Base-by-base conservation (phyloP, 2,888 invertebrate genomes). In the Ectemnius lituratus region DNA sequence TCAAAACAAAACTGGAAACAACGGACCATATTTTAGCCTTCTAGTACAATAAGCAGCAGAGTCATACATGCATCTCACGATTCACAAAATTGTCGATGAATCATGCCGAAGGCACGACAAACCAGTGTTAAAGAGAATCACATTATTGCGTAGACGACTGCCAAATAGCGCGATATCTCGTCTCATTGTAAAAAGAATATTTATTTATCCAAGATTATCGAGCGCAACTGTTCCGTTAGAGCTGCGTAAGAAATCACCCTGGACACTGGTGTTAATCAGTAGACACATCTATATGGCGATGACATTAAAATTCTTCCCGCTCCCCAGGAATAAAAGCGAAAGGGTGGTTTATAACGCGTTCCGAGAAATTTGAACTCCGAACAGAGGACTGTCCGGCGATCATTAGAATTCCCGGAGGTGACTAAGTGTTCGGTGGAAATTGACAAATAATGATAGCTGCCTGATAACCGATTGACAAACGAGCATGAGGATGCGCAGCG, bases 1-100 rank as follows among this genome's bases (percentile, higher is more conserved):
- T 47, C 57, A 28, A 68, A 65, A 65, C 66, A 75, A 75, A 69
- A 73, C 61, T 59, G 68, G 62, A 59, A 71, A 71, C 75, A 75
- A 68, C 71, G 23, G 52, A 13, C 59, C 64, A 68, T 69, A 62
- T 56, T 69, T 68, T 63, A 68, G 56, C 62, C 52, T 66, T 59
- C 18, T 23, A 23, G 23, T 23, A 23, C 23, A 23, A 23, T 23
- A 23, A 23, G 23, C 23, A 23, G 3, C 23, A 23, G 23, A 3
- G 23, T 23, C 23, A 3, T 23, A 23, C 23, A 23, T 3, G 3
- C 3, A 23, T 23, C 23, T 23, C 23, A 2, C 23, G 23, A 23
- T 23, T 23, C 23, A 23, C 23, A 23, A 23, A 23, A 23, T 23
- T 23, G 2, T 23, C 23, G 23, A 23, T 23, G 23, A 23, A 23